A percentile compares a stretch with the other conserved stretches of the same genome.
phyloP scores from a whole-genome alignment of 2,797 vertebrate genomes.

The Heliangelus exortis region DNA sequence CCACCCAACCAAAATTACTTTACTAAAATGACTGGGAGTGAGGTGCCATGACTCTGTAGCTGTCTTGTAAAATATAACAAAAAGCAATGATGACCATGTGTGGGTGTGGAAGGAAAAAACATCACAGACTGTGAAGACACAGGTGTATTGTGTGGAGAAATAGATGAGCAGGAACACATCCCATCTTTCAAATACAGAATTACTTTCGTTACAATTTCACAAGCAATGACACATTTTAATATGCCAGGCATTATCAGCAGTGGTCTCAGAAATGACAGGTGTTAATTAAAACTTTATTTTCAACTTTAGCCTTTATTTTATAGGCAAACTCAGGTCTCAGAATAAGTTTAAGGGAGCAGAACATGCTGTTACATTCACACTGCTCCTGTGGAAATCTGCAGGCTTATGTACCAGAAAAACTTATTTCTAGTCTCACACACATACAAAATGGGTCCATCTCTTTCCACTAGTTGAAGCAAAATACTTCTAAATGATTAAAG shows the following conservation, averaged over 20 bases:
- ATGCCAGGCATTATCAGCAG: not conserved
- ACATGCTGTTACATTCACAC: not conserved
- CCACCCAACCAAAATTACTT: not conserved
- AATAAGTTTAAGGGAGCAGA: not conserved
- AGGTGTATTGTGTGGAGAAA: not conserved
- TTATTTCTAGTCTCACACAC: not conserved
- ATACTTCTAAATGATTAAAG: not conserved
- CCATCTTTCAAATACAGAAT: not conserved
- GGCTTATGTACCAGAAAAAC: not conserved
- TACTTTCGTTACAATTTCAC: not conserved
- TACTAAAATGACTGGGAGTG: not conserved
- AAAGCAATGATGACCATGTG: not conserved
- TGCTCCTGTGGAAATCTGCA: not conserved
- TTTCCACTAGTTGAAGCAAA: not conserved
- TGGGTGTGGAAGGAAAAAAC: not conserved
- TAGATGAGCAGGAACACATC: not conserved
- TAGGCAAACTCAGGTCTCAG: not conserved
- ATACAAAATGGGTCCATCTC: not conserved
- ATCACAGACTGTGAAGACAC: not conserved
- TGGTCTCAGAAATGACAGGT: not conserved
- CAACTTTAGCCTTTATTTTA: not conserved
- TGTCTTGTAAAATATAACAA: not conserved
- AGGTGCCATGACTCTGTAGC: not conserved
- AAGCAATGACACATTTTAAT: constrained; percentile 2
- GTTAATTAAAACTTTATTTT: constrained; percentile 28